Percentiles rank a stretch among this genome's conserved stretches.
phyloP scores from a whole-genome alignment of 2,113 vertebrate species.

The Epinephelus moara region DNA sequence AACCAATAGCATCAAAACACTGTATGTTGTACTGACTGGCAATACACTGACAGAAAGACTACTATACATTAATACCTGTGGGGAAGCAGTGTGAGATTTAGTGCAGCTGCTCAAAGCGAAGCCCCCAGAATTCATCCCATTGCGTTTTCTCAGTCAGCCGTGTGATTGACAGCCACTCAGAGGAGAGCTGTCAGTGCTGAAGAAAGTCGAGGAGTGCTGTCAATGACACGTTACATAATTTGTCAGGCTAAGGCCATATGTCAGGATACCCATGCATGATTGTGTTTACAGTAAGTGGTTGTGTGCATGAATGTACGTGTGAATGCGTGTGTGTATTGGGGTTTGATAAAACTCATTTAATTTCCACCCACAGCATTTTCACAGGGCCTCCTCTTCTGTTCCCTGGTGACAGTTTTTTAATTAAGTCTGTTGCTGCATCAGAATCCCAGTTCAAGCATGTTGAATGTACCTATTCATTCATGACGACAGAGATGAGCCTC shows the following conservation, averaged over 20 bases:
- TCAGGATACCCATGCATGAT: conserved; percentile 1
- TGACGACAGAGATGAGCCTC: conserved; percentile 48
- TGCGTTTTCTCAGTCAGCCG: conserved; percentile 13
- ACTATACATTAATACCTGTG: background rate
- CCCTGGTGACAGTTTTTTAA: conserved; percentile 60
- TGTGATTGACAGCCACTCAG: conserved; percentile 56
- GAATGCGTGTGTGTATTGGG: background rate
- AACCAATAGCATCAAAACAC: conserved; percentile 10
- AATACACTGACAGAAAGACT: conserved; percentile 5
- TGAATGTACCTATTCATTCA: conserved; percentile 67
- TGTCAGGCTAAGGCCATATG: conserved; percentile 19
- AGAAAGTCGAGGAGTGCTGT: conserved; percentile 39
- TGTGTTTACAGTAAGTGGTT: conserved; percentile 23
- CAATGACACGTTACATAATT: conserved; percentile 41
- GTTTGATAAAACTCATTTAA: conserved; percentile 34
- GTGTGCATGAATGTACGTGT: background rate
- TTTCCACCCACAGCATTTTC: conserved; percentile 50
- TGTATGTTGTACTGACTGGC: background rate
- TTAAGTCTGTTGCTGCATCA: conserved; percentile 48
- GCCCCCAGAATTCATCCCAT: background rate
- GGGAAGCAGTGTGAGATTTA: conserved; percentile 2
- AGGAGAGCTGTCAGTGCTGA: conserved; percentile 31
- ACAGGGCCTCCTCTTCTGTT: conserved; percentile 26
- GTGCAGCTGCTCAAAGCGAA: conserved; percentile 24
- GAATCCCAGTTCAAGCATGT: conserved; percentile 43